Base-by-base conservation (phyloP, 2,797 vertebrate genomes). In the Callimico goeldii region DNA sequence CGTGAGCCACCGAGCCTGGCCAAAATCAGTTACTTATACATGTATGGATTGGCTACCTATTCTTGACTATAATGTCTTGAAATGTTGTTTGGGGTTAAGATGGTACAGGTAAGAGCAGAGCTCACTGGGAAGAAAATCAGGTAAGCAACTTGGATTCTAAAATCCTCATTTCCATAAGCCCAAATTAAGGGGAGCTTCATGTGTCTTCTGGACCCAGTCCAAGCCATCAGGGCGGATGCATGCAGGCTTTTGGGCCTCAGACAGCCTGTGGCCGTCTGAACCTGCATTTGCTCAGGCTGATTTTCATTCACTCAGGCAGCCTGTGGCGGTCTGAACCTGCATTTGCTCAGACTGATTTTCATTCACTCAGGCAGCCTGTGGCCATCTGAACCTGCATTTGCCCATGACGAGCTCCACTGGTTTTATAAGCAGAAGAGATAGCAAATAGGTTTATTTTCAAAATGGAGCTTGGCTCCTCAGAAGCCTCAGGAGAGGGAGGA, bases 401-500 rank as follows among this genome's bases (percentile, higher is more conserved):
- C 73, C 58, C 14, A 0, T 58, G 77, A 33, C 1, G 1, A 24
- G 33, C n/a, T 91, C 33, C 14, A 19, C 41, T 84, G 70, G 39
- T 26, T 67, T 92, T 43, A 33, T 93, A 77, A 93, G 46, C 82
- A 80, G 48, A 90, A 89, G 77, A 94, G 58, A 67, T 11, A 77
- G n/a, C 70, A 89, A 22, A 36, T 26, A 36, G 70, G 22, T 76
- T 93, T 93, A 36, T 70, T 96, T 90, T 84, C 85, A 67, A 96
- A 97, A 88, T 22, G 13, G 50, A 86, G 58, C 46, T 72, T 64
- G 36, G n/a, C 33, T 94, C 94, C 84, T 88, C 81, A 52, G 76
- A 90, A 97, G 30, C 70, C 48, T 61, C 9, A 2, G 22, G 50
- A 58, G 75, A 77, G 50, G 85, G 77, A 61, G 41, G 80, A 82